phyloP scores from a whole-genome alignment of 2,113 vertebrate species.

The Pungitius pungitius region DNA sequence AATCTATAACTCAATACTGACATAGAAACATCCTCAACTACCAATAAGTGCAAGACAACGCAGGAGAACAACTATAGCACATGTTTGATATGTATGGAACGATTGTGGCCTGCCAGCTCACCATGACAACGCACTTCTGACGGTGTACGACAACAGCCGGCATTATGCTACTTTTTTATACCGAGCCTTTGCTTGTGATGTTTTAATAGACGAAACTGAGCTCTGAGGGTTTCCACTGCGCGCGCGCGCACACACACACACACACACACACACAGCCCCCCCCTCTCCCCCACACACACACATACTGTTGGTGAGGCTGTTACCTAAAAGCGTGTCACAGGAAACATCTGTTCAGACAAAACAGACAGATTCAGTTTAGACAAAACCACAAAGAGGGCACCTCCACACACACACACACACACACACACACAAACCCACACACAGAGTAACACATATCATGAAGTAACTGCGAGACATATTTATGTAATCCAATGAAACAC shows the following conservation, averaged over 20 bases:
- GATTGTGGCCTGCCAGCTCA: background rate
- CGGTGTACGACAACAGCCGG: background rate
- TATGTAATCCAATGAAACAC: background rate
- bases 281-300: slow-evolving; percentile 27
- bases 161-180: background rate
- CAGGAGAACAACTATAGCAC: background rate
- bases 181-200: background rate
- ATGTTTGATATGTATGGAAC: background rate
- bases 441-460: background rate
- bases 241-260: background rate
- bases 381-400: slow-evolving; percentile 66
- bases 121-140: background rate
- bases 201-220: background rate
- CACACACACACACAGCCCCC: slow-evolving; percentile 13
- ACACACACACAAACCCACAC: slow-evolving; percentile 29
- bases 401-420: slow-evolving; percentile 26
- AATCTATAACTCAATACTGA: background rate
- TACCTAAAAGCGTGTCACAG: slow-evolving; percentile 70
- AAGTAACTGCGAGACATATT: slow-evolving; percentile 9
- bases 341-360: slow-evolving; percentile 77
- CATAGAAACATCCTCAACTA: background rate
- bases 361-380: slow-evolving; percentile 69
- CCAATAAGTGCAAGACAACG: background rate
- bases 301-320: slow-evolving; percentile 49
- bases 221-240: background rate